phyloP scores from a whole-genome alignment of 2,797 vertebrate species.

The Stomatorhinus walkeri region DNA sequence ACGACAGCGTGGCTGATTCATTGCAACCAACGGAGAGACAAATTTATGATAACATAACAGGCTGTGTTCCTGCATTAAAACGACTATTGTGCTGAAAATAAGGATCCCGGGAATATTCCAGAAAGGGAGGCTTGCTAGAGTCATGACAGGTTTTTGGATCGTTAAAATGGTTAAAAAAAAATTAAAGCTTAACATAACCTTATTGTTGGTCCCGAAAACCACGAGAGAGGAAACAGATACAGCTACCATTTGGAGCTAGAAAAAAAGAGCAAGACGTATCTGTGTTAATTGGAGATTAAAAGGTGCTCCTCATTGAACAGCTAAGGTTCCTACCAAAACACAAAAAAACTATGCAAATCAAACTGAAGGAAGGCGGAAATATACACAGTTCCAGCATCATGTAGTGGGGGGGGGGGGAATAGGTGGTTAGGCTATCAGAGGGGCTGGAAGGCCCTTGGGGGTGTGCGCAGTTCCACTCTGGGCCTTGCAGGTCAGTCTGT shows the following conservation, averaged over 20 bases:
- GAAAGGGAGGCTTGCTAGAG: background rate
- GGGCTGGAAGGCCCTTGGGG: constrained; percentile 36
- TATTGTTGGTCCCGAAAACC: constrained; percentile 57
- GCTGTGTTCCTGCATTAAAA: background rate
- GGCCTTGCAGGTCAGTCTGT: constrained; percentile 54
- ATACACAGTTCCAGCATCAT: constrained; percentile 34
- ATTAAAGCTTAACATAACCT: constrained; percentile 44
- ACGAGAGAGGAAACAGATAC: constrained; percentile 46
- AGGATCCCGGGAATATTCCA: background rate
- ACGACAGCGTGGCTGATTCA: background rate
- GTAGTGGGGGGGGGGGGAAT: constrained; percentile 31
- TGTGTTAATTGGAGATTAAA: background rate
- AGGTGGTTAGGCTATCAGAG: constrained; percentile 4
- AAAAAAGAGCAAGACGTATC: constrained; percentile 37
- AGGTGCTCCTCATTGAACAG: background rate
- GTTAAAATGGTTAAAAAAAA: constrained; percentile 41
- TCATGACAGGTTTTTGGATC: background rate
- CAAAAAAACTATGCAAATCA: constrained; percentile 26
- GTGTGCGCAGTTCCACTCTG: constrained; percentile 29
- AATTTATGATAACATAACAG: background rate
- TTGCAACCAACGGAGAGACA: background rate
- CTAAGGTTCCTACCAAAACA: background rate
- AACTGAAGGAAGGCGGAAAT: constrained; percentile 25
- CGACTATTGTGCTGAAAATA: background rate
- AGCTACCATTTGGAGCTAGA: constrained; percentile 40